phyloP scores from a whole-genome alignment of 2,113 vertebrate genomes.

The Sorex fumeus region DNA sequence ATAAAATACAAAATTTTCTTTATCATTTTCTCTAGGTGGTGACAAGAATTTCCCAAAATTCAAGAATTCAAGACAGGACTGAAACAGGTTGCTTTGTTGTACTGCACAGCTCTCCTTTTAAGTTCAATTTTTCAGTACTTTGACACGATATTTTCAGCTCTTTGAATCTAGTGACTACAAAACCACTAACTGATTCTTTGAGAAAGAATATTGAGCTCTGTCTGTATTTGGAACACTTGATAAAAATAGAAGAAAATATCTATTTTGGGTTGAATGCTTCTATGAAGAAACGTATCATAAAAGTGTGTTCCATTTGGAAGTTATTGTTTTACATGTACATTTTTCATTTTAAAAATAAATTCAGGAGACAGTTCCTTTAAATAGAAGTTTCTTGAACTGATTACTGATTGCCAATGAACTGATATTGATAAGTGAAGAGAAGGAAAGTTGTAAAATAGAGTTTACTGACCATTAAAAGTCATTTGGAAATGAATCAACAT shows the following conservation, averaged over 20 bases:
- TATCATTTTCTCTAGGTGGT: background rate
- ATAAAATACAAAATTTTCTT: background rate
- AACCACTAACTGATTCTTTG: background rate
- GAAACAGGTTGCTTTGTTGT: slow-evolving; percentile 19
- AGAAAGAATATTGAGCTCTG: slow-evolving; percentile 37
- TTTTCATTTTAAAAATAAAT: slow-evolving; percentile 60
- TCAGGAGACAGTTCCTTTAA: slow-evolving; percentile 38
- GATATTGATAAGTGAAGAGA: slow-evolving; percentile 12
- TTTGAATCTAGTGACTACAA: slow-evolving; percentile 27
- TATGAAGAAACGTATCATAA: slow-evolving; percentile 59
- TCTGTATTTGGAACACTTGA: slow-evolving; percentile 44
- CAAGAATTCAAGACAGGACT: background rate
- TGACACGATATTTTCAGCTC: slow-evolving; percentile 1
- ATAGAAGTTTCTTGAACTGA: slow-evolving; percentile 18
- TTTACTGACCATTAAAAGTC: slow-evolving; percentile 26
- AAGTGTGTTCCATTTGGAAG: slow-evolving; percentile 35
- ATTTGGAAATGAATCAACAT: slow-evolving; percentile 38
- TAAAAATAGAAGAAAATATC: slow-evolving; percentile 64
- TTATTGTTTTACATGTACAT: slow-evolving; percentile 34
- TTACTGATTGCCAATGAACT: slow-evolving; percentile 48
- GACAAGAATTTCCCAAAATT: slow-evolving; percentile 24
- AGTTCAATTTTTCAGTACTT: slow-evolving; percentile 40
- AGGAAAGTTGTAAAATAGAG: slow-evolving; percentile 13
- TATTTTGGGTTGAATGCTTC: slow-evolving; percentile 46
- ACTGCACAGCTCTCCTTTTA: background rate